Percentiles rank a stretch among this genome's conserved stretches.
Evolutionary conservation across 1,140 invertebrate genomes (phyloP).

Genomic region (Cheumatopsyche charites): DNA sequence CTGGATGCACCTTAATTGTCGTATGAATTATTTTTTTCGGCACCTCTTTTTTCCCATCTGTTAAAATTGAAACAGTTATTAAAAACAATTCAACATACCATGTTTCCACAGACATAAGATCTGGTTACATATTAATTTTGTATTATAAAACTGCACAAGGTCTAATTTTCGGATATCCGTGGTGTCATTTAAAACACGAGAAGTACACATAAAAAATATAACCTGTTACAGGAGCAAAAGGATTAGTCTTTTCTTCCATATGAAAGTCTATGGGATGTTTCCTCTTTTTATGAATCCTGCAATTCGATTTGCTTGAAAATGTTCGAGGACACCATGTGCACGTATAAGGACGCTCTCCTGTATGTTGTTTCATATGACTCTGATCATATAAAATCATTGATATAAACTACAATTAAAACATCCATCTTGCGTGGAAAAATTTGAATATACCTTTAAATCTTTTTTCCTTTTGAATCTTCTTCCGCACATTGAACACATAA

Average conservation of each 20-base stretch:
- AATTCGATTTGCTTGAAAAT: slow-evolving; percentile 62
- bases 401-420: not conserved
- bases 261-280: slow-evolving; percentile 58
- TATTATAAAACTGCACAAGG: no score
- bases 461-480: slow-evolving; percentile 45
- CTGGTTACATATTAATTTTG: no score
- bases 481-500: slow-evolving; percentile 40
- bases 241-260: slow-evolving; percentile 51
- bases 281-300: slow-evolving; percentile 59
- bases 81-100: no score
- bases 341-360: slow-evolving; percentile 57
- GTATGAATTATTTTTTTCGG: slow-evolving; percentile 44
- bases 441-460: slow-evolving; percentile 44
- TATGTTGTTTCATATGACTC: slow-evolving; percentile 51
- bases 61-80: no score
- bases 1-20: slow-evolving; percentile 25
- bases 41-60: slow-evolving; percentile 33
- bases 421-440: not conserved
- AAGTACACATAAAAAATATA: not conserved
- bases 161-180: not conserved
- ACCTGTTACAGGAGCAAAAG: slow-evolving; percentile 36
- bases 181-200: not conserved
- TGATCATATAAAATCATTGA: slow-evolving; percentile 16
- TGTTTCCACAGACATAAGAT: no score
- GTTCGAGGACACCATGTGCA: slow-evolving; percentile 59